Evolutionary conservation across 2,797 vertebrate genomes (phyloP).

Genomic region (Spondyliosoma cantharus): DNA sequence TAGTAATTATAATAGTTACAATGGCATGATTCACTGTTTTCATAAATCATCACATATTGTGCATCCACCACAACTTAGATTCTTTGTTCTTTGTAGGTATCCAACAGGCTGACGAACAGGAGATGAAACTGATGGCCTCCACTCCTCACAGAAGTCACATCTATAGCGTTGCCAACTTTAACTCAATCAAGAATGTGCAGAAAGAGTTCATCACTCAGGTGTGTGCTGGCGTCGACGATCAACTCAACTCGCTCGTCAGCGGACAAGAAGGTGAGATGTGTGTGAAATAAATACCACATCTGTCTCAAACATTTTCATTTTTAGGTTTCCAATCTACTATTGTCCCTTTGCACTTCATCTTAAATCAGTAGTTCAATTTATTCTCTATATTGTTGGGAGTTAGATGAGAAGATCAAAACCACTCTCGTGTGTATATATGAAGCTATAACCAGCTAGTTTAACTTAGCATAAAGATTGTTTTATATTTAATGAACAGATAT

Average conservation of each 20-base stretch:
- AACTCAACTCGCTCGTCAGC: conserved; percentile 89
- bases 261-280: conserved; percentile 91
- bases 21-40: conserved; percentile 15
- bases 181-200: conserved; percentile 89
- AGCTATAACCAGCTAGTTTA: conserved; percentile 1
- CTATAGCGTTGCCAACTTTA: conserved; percentile 88
- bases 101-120: conserved; percentile 90
- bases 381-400: neutral
- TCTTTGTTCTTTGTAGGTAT: conserved; percentile 82
- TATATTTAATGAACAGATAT: neutral
- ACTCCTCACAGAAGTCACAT: conserved; percentile 88
- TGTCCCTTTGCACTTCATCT: neutral
- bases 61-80: neutral
- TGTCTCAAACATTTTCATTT: neutral
- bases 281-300: neutral
- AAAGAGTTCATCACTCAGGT: conserved; percentile 88
- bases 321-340: too few species aligned
- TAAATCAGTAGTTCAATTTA: neutral
- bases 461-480: neutral
- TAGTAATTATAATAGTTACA: neutral
- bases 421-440: neutral
- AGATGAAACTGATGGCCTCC: conserved; percentile 92
- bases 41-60: conserved; percentile 6
- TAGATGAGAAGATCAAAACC: neutral
- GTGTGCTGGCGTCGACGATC: conserved; percentile 91